Evolutionary conservation across 2,888 invertebrate species (phyloP).

Genomic region (Steinernema carpocapsae): DNA sequence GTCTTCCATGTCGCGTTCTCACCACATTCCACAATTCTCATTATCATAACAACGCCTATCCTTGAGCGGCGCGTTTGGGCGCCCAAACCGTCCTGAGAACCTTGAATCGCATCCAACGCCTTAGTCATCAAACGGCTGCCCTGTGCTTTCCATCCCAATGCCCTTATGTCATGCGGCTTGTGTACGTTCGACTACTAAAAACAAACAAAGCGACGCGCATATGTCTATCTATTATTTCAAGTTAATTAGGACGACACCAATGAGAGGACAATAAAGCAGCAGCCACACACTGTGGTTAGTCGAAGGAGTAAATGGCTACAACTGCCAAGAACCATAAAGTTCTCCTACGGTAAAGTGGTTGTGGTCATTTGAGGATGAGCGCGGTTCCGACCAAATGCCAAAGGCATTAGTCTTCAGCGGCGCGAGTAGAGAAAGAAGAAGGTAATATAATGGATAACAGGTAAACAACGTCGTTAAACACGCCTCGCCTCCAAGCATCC

Average conservation of each 20-base stretch:
- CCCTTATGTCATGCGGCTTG: conserved; percentile 19
- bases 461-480: conserved; percentile 32
- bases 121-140: background rate
- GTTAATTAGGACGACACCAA: conserved; percentile 33
- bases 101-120: background rate
- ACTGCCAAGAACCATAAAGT: background rate
- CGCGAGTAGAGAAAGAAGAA: conserved; percentile 16
- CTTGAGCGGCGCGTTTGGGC: background rate
- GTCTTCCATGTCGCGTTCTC: too few relatives aligned
- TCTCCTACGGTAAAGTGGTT: background rate
- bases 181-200: conserved; percentile 8
- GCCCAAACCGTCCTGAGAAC: background rate
- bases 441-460: conserved; percentile 17
- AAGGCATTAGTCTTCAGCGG: background rate
- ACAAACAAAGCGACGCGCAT: conserved; percentile 29
- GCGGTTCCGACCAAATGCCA: background rate
- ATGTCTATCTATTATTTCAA: conserved; percentile 34
- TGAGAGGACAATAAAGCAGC: conserved; percentile 16
- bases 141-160: background rate
- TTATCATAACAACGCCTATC: conserved; percentile 33
- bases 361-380: background rate
- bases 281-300: background rate
- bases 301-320: background rate
- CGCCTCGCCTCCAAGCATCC: conserved; percentile 21
- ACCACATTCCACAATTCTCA: conserved; percentile 21